Base-by-base conservation (phyloP, 2,797 vertebrate species). In the Halcyon badia region DNA sequence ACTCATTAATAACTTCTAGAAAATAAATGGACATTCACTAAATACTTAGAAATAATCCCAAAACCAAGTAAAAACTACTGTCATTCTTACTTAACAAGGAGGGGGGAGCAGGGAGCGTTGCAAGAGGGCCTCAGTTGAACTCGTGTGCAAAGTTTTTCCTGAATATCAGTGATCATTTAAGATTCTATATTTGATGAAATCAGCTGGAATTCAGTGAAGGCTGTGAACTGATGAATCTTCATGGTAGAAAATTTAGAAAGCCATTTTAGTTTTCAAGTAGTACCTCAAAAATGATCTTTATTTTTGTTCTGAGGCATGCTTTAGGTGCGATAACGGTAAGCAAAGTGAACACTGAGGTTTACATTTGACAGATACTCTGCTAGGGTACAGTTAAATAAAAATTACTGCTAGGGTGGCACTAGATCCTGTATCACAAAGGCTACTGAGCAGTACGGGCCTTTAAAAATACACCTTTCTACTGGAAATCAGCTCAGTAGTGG, bases 101-200 rank as follows among this genome's bases (percentile, higher is more conserved):
- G 1, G 4, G 15, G 8, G 4, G n/a, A 17, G 44, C 1, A 2
- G 37, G 22, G 2, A 48, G 22, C 60, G 15, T 21, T 88, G 20
- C 1, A 2, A 35, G 57, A 68, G 46, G 16, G 14, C 18, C 54
- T 89, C 14, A 46, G 18, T 0, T 76, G 73, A 82, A 76, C 28
- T 44, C 2, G 0, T 35, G 16, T 77, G 22, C n/a, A 9, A 44
- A 46, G 42, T 54, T 87, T 58, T 85, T 77, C 28, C 11, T 56
- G 28, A 31, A 19, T 35, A 48, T 0, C 42, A 33, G 10, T 60
- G 30, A 8, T 76, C 77, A 68, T 4, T 61, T 90, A 68, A 44
- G 25, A 9, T 28, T 64, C 30, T 60, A 0, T 54, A 39, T 90
- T 44, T 73, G 16, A 57, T 71, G 72, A 65, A 46, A 77, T 91